A percentile compares a stretch with the other conserved stretches of the same genome.
Conservation (phyloP, 2,113 vertebrate species). For the Nothoprocta perdicaria region DNA sequence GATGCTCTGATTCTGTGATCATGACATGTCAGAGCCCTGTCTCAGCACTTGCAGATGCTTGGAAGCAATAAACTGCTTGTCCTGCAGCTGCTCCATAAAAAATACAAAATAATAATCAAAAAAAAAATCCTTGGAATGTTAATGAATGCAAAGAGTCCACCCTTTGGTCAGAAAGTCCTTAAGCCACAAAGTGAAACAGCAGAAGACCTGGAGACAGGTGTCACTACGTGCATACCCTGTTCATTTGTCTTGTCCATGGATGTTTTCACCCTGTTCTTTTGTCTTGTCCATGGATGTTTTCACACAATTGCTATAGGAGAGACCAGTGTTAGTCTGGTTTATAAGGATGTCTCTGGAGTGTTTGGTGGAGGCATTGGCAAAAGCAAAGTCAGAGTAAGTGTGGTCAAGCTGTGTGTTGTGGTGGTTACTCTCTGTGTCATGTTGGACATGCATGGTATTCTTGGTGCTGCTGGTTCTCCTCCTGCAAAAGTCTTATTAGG, state of each 20-base stretch:
- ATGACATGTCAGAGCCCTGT: background rate
- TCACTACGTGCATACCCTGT: background rate
- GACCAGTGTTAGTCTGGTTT: background rate
- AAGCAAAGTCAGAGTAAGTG: background rate
- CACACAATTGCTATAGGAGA: background rate
- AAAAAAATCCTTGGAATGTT: background rate
- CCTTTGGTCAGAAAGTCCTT: background rate
- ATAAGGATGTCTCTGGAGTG: background rate
- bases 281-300: background rate
- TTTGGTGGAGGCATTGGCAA: background rate
- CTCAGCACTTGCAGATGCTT: background rate
- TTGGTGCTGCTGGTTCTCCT: background rate
- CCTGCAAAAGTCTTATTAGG: background rate
- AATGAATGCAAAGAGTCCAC: background rate
- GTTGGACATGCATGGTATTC: fast-evolving
- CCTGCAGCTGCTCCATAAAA: background rate
- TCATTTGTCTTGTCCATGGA: background rate
- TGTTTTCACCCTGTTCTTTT: background rate
- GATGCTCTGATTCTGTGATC: background rate
- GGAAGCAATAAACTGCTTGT: background rate
- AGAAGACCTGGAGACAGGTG: background rate
- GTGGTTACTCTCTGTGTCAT: no score
- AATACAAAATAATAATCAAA: fast-evolving
- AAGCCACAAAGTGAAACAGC: background rate
- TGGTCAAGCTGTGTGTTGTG: background rate